Evolutionary conservation across 2,888 invertebrate species (phyloP).

Genomic region (Hecatera dysodea): DNA sequence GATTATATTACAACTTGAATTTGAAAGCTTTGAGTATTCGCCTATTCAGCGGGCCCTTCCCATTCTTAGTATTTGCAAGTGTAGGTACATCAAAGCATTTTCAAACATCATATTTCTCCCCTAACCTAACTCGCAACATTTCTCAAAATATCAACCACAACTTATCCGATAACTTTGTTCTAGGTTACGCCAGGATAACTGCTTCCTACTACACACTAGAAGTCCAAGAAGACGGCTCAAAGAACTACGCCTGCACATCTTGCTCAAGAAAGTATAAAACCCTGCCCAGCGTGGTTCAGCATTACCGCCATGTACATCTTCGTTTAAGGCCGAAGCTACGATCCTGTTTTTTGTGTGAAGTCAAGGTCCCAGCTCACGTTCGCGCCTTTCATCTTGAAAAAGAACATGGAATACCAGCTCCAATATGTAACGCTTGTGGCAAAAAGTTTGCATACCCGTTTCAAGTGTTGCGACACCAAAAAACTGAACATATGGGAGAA

Average conservation of each 20-base stretch:
- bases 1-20: too few species aligned
- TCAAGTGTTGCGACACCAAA: constrained; percentile 73
- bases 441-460: constrained; percentile 74
- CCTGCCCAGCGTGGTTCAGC: constrained; percentile 65
- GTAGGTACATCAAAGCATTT: too few species aligned
- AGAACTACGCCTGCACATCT: constrained; percentile 61
- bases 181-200: constrained; percentile 54
- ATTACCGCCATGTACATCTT: constrained; percentile 70
- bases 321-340: constrained; percentile 66
- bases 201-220: constrained; percentile 55
- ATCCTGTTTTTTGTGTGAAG: constrained; percentile 64
- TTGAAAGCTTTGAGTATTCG: too few species aligned
- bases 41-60: too few species aligned
- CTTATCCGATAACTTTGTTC: constrained; percentile 51
- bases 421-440: constrained; percentile 75
- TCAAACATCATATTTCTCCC: too few species aligned
- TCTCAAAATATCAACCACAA: not conserved
- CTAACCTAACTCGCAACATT: not conserved
- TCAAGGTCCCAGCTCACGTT: constrained; percentile 62
- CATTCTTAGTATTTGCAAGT: too few species aligned
- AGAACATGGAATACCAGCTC: constrained; percentile 73
- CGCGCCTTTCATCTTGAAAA: constrained; percentile 72
- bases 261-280: constrained; percentile 65
- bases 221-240: constrained; percentile 57
- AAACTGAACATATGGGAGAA: constrained; percentile 75